Conservation (phyloP, 2,888 invertebrate genomes). For the Aphrophora alni region DNA sequence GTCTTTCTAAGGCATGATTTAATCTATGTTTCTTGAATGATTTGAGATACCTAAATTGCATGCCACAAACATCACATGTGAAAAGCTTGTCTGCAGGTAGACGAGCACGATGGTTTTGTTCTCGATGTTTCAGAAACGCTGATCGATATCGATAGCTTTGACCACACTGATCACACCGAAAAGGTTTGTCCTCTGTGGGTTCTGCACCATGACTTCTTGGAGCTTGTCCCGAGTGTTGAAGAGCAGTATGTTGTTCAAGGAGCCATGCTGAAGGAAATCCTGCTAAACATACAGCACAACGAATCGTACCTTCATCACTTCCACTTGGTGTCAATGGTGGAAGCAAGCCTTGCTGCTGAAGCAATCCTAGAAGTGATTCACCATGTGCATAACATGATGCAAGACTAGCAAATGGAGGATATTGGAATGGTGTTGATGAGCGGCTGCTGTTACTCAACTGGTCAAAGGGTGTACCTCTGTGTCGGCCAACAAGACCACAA, state of each 20-base stretch:
- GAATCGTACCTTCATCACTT: slow-evolving; percentile 41
- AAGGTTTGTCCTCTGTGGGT: slow-evolving; percentile 78
- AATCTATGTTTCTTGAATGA: slow-evolving; percentile 90
- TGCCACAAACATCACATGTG: slow-evolving; percentile 90
- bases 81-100: slow-evolving; percentile 89
- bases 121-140: slow-evolving; percentile 83
- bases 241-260: slow-evolving; percentile 81
- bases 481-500: slow-evolving; percentile 41
- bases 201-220: slow-evolving; percentile 41
- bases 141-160: slow-evolving; percentile 89
- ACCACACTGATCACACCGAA: slow-evolving; percentile 90
- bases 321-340: slow-evolving; percentile 45
- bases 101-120: slow-evolving; percentile 87
- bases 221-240: slow-evolving; percentile 74
- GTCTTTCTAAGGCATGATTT: slow-evolving; percentile 83
- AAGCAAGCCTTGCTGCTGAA: slow-evolving; percentile 62
- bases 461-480: slow-evolving; percentile 44
- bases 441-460: slow-evolving; percentile 54
- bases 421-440: slow-evolving; percentile 64
- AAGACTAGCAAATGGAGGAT: slow-evolving; percentile 58
- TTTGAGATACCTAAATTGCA: slow-evolving; percentile 89
- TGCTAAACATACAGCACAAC: slow-evolving; percentile 84
- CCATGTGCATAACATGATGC: slow-evolving; percentile 41
- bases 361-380: slow-evolving; percentile 52
- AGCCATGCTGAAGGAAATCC: slow-evolving; percentile 89